Base-by-base conservation (phyloP, 1,140 invertebrate genomes). In the Caenorhabditis inopinata region DNA sequence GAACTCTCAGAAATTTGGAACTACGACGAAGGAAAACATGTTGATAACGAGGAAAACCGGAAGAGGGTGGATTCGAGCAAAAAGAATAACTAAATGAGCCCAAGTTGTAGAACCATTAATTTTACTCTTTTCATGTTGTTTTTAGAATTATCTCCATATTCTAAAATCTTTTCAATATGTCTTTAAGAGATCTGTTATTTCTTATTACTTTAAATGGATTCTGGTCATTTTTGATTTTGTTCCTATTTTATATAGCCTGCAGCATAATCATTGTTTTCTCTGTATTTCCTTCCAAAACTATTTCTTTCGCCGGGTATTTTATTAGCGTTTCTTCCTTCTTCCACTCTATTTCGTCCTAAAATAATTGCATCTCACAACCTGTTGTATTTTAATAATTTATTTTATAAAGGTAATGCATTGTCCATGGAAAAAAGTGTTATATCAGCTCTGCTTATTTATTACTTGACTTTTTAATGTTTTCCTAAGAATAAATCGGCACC, bases 1-100 rank as follows among this genome's bases (percentile, higher is more conserved):
- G 97, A 99, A 84, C 53, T 84, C 29, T 73, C 48, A 6, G 85
- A 79, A 25, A 25, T 88, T 11, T 88, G 87, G 87, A 89, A 88
- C 78, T 88, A 88, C 47, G 77, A 58, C 14, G 87, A 88, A 80
- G 87, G 87, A 68, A 81, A 87, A 47, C 49, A 88, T 35, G 80
- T 86, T 1, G 82, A 88, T 21, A 79, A 79, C 25, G 81, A 85
- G 14, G 75, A 82, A 12, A 51, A 83, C 18, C 49, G 76, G 51
- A 85, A 84, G 78, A 75, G 83, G 32, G 51, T 82, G n/a, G 76
- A 78, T n/a, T 62, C 51, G 12, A 46, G 46, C 6, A 82, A 82
- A 35, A 83, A 86, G 42, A 86, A 83, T 38, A 82, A 81, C 27
- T 74, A 42, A 51, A 73, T 21, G n/a, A 68, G 2, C 21, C 47